Base-by-base conservation (phyloP, 2,888 invertebrate species). In the Drosophila pullipes region DNA sequence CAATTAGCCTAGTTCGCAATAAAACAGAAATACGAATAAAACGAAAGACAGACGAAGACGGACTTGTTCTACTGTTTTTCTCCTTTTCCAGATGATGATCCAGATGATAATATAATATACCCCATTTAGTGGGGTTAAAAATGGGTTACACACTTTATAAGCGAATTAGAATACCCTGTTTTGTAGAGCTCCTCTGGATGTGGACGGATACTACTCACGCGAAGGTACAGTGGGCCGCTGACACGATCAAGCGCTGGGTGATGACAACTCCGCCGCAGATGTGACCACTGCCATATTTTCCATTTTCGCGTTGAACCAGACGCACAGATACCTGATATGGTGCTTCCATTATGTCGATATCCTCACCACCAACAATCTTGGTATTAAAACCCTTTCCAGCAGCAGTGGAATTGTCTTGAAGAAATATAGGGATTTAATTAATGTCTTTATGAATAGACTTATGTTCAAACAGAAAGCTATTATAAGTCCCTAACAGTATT, bases 201-300 rank as follows among this genome's bases (percentile, higher is more conserved):
- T 25, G 25, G 16, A 28, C 4, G 49, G 30, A 50, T 50, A 9
- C 13, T 5, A 63, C 82, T 11, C 47, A 87, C 87, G 67, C 67
- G 33, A 47, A 63, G 13, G 66, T 28, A 13, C 83, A 92, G 41
- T 92, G 92, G 13, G 91, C 92, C 0, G 92, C 93, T 18, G 90
- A 91, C 13, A 76, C 37, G 10, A 91, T 73, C 18, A 85, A 52
- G 11, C 92, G 89, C 28, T 80, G 86, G 0, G 83, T 71, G n/a
- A 92, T 81, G 0, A 89, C 75, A 2, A 82, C 78, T 4, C 92
- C 92, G 6, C 92, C 92, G 52, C 92, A 92, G 6, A 91, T 72
- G 47, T 92, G 92, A 2, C 92, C 92, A 6, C 66, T 44, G 1
- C 92, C 92, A 65, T 77, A 90, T 18, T 44, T 35, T 0, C 10